These are phyloP conservation scores for Stegophylla sp. DNA, from an alignment of 2,888 invertebrate genomes.

Conservation along the genomic window DNA sequence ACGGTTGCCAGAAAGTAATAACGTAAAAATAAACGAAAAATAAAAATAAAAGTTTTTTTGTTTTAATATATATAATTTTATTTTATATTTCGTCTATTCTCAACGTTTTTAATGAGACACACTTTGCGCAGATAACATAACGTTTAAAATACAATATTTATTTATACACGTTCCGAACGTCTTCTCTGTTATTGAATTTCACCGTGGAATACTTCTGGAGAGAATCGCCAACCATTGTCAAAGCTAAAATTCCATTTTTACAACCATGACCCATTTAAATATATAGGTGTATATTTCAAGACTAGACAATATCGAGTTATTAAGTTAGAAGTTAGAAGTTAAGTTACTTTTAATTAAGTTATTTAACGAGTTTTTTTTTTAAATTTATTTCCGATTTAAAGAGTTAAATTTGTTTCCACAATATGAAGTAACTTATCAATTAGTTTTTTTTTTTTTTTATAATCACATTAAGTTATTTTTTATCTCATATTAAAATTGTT, in stretches of 20 bases:
- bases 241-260: constrained; percentile 22
- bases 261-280: background rate
- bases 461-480: no score
- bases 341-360: no score
- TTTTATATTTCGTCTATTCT: background rate
- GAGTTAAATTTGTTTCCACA: no score
- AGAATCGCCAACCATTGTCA: background rate
- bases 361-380: no score
- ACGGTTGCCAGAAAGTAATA: background rate
- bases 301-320: no score
- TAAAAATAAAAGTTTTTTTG: background rate
- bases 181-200: background rate
- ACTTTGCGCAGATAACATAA: background rate
- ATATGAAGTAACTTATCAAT: no score
- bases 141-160: no score
- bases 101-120: constrained; percentile 20
- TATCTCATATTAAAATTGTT: no score
- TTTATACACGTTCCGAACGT: background rate
- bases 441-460: no score
- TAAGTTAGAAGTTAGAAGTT: no score
- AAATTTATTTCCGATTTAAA: no score
- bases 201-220: background rate
- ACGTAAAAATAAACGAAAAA: constrained; percentile 11
- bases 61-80: background rate
- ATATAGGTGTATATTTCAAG: no score